A percentile compares a stretch with the other conserved stretches of the same genome.
Conservation (phyloP, 2,797 vertebrate genomes). For the Scarus forsteni region DNA sequence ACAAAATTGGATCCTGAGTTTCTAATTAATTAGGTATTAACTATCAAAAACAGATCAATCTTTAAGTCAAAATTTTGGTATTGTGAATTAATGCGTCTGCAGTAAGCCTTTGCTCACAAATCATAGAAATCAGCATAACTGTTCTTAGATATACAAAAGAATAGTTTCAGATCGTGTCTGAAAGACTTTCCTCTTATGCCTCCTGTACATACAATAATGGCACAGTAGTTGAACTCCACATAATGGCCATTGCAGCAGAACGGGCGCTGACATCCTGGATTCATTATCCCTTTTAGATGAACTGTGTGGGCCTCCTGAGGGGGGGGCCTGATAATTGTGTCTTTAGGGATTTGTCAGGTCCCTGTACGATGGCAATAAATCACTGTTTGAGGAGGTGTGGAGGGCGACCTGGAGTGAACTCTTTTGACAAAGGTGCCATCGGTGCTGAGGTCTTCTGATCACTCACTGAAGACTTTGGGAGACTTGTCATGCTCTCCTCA, state of each 20-base stretch:
- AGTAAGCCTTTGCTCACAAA: not conserved
- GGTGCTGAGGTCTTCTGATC: slow-evolving; percentile 15
- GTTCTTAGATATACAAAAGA: slow-evolving; percentile 46
- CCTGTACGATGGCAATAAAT: slow-evolving; percentile 79
- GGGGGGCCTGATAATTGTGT: slow-evolving; percentile 79
- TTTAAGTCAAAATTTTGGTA: no score
- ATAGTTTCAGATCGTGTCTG: slow-evolving; percentile 21
- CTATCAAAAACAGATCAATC: no score
- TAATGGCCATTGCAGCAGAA: slow-evolving; percentile 65
- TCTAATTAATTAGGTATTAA: no score
- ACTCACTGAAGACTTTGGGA: slow-evolving; percentile 8
- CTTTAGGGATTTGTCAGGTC: slow-evolving; percentile 85
- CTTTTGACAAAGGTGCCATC: slow-evolving; percentile 47
- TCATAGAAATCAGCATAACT: slow-evolving; percentile 28
- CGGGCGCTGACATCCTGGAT: slow-evolving; percentile 68
- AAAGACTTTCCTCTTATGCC: slow-evolving; percentile 30
- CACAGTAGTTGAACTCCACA: slow-evolving; percentile 56
- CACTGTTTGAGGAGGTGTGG: slow-evolving; percentile 65
- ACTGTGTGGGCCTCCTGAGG: slow-evolving; percentile 68
- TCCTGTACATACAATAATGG: slow-evolving; percentile 68
- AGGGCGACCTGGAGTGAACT: slow-evolving; percentile 68
- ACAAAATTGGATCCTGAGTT: no score
- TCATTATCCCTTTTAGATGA: slow-evolving; percentile 78
- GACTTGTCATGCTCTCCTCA: slow-evolving; percentile 17
- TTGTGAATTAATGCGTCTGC: no score